Percentiles rank a stretch among this genome's conserved stretches.
Evolutionary conservation across 2,888 invertebrate genomes (phyloP).

Genomic region (Torymus aiolomorphi): DNA sequence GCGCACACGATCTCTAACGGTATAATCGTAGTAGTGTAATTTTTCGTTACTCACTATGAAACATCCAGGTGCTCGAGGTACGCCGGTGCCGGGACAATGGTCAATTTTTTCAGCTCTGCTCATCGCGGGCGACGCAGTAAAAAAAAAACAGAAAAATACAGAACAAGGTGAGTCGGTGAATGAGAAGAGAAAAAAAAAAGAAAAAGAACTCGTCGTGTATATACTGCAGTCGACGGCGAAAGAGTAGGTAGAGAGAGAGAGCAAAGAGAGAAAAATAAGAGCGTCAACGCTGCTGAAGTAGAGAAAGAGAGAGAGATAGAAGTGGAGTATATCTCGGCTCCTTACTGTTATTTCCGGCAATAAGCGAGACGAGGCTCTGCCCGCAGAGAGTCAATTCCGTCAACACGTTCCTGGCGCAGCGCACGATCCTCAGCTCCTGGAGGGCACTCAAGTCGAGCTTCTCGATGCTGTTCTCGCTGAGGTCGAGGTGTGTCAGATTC

Average conservation of each 20-base stretch:
- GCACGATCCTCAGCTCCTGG: constrained; percentile 85
- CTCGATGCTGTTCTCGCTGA: constrained; percentile 90
- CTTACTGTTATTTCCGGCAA: constrained; percentile 89
- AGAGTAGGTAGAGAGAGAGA: neutral
- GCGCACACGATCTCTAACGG: constrained; percentile 18
- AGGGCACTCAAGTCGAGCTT: constrained; percentile 88
- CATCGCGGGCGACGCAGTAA: neutral
- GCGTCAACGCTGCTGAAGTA: neutral
- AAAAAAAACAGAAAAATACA: constrained; percentile 6
- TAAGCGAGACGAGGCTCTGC: constrained; percentile 83
- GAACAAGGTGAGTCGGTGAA: neutral
- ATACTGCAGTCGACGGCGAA: neutral
- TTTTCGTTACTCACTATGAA: constrained; percentile 78
- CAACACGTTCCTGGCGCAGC: constrained; percentile 86
- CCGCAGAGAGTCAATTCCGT: constrained; percentile 88
- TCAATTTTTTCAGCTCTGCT: constrained; percentile 84
- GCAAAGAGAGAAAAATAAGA: neutral
- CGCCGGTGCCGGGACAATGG: constrained; percentile 82
- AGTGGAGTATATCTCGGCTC: neutral
- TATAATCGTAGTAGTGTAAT: neutral
- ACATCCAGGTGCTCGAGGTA: constrained; percentile 87
- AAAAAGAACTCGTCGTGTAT: neutral
- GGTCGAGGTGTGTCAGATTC: constrained; percentile 89
- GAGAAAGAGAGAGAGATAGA: neutral
- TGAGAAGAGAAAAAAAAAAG: neutral